phyloP scores from a whole-genome alignment of 2,113 vertebrate genomes.

The Nothobranchius kuhntae region DNA sequence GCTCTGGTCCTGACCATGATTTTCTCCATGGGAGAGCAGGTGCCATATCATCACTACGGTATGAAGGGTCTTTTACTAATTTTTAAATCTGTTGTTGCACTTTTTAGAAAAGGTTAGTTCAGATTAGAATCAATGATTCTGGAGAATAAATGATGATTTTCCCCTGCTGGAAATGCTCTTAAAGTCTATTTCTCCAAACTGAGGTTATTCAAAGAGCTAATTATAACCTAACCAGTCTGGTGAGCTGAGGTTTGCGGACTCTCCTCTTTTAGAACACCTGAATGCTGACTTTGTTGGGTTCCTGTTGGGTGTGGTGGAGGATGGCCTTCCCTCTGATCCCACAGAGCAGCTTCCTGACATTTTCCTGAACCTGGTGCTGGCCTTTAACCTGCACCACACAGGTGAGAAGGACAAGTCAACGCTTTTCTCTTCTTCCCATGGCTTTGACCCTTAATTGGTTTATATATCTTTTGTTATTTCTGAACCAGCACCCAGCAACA shows the following conservation, averaged over 20 bases:
- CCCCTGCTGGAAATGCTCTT: too few relatives aligned
- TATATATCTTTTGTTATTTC: not conserved
- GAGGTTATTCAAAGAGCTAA: too few relatives aligned
- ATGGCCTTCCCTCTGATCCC: constrained; percentile 89
- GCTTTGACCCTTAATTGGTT: not conserved
- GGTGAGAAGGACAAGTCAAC: constrained; percentile 69
- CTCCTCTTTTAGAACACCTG: constrained; percentile 86
- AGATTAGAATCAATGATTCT: too few relatives aligned
- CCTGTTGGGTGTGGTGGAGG: constrained; percentile 90
- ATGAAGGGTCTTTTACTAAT: constrained; percentile 27
- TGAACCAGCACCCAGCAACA: constrained; percentile 85
- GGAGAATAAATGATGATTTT: too few relatives aligned
- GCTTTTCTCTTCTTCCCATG: not conserved
- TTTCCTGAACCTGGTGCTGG: constrained; percentile 90
- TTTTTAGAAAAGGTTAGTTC: too few relatives aligned
- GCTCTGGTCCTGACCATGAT: constrained; percentile 96
- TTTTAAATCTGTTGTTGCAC: not conserved
- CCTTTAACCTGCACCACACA: constrained; percentile 94
- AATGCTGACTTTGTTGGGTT: constrained; percentile 92
- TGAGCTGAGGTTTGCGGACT: not conserved
- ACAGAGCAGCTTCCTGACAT: constrained; percentile 94
- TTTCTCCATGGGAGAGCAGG: constrained; percentile 95
- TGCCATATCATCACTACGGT: constrained; percentile 98
- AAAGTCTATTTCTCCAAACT: too few relatives aligned
- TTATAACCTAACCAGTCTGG: too few relatives aligned